Conservation (phyloP, 2,797 vertebrate genomes). For the Amazona finschi region DNA sequence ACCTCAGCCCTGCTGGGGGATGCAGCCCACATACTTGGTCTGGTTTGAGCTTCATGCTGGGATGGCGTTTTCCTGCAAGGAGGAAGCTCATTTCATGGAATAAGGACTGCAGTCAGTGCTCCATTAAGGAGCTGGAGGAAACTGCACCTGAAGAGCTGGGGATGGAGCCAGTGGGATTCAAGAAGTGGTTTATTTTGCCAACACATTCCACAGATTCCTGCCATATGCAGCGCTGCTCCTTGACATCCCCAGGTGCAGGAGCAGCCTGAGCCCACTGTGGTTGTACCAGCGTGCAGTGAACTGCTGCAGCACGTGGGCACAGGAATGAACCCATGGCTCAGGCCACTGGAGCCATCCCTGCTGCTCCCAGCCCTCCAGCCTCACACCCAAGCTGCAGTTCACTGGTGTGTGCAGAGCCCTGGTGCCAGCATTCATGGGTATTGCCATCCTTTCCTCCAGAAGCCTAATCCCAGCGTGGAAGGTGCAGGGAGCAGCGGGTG, state of each 20-base stretch:
- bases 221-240: not conserved
- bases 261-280: fast-evolving
- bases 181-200: not conserved
- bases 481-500: not conserved
- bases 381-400: not conserved
- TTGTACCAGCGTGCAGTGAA: not conserved
- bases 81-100: not conserved
- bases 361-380: not conserved
- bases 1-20: not conserved
- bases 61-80: not conserved
- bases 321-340: fast-evolving
- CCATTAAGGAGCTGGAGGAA: not conserved
- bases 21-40: not conserved
- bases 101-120: not conserved
- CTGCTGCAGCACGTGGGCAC: not conserved
- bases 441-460: fast-evolving
- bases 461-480: not conserved
- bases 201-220: fast-evolving
- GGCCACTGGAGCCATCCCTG: not conserved
- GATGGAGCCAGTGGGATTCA: not conserved
- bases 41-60: not conserved
- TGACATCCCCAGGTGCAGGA: fast-evolving
- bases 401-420: fast-evolving
- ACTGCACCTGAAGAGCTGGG: not conserved
- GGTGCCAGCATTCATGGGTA: fast-evolving